Percentiles rank a stretch among this genome's conserved stretches.
Conservation (phyloP, 2,797 vertebrate species). For the Molossus molossus region DNA sequence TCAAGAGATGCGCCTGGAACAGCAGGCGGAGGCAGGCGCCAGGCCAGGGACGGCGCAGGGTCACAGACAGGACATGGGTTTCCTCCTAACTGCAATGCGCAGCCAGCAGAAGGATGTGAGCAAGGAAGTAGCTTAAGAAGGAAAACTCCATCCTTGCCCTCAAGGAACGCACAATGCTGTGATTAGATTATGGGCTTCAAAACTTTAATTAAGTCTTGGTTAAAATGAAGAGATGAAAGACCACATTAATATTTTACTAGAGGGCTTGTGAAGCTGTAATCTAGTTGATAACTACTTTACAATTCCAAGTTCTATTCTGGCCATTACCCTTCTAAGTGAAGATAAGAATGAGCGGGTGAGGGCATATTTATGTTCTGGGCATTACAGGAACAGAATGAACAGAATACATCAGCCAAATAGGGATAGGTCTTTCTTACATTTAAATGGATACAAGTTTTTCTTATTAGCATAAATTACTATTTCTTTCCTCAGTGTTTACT, state of each 20-base stretch:
- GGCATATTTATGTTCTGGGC: background rate
- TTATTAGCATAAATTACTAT: background rate
- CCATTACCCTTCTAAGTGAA: background rate
- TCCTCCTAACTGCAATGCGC: background rate
- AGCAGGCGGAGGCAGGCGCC: background rate
- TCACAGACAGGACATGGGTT: background rate
- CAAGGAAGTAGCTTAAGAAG: background rate
- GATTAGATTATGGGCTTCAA: slow-evolving; percentile 68
- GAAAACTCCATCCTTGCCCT: background rate
- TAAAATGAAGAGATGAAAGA: slow-evolving; percentile 52
- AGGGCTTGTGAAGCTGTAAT: slow-evolving; percentile 7
- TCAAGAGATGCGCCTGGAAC: background rate
- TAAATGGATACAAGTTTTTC: background rate
- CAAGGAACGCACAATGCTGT: slow-evolving; percentile 7
- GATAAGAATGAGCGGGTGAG: background rate
- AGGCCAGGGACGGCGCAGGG: accelerated
- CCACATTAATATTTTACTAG: slow-evolving; percentile 41
- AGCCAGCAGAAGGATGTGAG: background rate
- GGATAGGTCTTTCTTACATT: background rate
- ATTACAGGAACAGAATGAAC: background rate
- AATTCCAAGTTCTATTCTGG: slow-evolving; percentile 21
- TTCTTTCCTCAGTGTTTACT: background rate
- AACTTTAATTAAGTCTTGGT: slow-evolving; percentile 64
- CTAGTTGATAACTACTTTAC: slow-evolving; percentile 18
- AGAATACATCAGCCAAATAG: background rate